Evolutionary conservation across 2,888 invertebrate species (phyloP).

Genomic region (Luperina testacea): DNA sequence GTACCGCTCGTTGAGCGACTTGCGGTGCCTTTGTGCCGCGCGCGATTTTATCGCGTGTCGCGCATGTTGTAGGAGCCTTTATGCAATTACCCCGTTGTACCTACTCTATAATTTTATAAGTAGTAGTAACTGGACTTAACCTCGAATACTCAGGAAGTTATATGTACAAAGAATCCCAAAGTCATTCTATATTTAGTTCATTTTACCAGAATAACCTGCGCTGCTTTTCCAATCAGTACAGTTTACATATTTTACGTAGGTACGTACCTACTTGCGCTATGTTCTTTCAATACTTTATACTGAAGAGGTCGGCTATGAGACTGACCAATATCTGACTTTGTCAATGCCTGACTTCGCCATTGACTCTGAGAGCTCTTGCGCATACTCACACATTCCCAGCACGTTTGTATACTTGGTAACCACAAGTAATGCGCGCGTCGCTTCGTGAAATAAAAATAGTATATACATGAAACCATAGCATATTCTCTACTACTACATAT

Average conservation of each 20-base stretch:
- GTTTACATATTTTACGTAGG: constrained; percentile 15
- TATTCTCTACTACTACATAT: background rate
- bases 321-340: background rate
- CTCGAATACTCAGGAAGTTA: constrained; percentile 45
- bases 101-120: no score
- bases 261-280: constrained; percentile 9
- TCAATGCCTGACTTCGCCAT: no score
- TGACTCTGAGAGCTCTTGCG: no score
- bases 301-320: background rate
- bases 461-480: no score
- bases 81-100: background rate
- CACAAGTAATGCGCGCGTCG: no score
- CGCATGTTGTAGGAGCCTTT: no score
- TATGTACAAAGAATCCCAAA: constrained; percentile 52
- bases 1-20: no score
- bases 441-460: no score
- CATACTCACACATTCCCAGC: no score
- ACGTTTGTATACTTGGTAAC: no score
- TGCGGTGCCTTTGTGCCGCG: no score
- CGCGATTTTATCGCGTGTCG: no score
- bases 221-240: constrained; percentile 29
- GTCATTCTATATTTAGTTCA: constrained; percentile 51
- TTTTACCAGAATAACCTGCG: constrained; percentile 53
- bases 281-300: constrained; percentile 5
- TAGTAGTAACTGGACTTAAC: constrained; percentile 18